Percentiles rank a stretch among this genome's conserved stretches.
Conservation (phyloP, 2,888 invertebrate genomes). For the Baccha elongata region DNA sequence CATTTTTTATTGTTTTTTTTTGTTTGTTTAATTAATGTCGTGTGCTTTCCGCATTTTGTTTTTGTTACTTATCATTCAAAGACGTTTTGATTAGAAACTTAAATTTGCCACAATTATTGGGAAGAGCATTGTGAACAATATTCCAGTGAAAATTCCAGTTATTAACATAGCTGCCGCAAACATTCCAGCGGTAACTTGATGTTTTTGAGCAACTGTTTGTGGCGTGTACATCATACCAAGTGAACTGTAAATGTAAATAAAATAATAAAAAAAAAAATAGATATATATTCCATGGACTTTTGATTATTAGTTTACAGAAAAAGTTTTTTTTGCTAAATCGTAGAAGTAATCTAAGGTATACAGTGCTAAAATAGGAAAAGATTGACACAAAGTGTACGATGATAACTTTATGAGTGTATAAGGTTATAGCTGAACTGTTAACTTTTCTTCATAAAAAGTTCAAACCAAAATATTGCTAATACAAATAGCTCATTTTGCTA, state of each 20-base stretch:
- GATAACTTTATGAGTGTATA: too few relatives aligned
- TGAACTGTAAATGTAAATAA: slow-evolving; percentile 85
- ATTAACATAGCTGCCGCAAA: slow-evolving; percentile 96
- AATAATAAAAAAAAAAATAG: slow-evolving; percentile 17
- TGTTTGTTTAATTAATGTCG: slow-evolving; percentile 13
- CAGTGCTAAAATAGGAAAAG: too few relatives aligned
- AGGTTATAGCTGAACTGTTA: too few relatives aligned
- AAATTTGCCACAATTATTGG: slow-evolving; percentile 84
- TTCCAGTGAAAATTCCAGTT: slow-evolving; percentile 93
- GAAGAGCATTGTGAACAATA: slow-evolving; percentile 88
- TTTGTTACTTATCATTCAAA: background rate
- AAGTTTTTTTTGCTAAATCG: too few relatives aligned
- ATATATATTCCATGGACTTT: too few relatives aligned
- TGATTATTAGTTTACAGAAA: too few relatives aligned
- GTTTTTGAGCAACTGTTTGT: slow-evolving; percentile 88
- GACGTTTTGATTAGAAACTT: slow-evolving; percentile 56
- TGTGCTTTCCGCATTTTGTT: slow-evolving; percentile 13
- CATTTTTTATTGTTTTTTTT: slow-evolving; percentile 12
- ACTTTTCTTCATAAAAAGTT: too few relatives aligned
- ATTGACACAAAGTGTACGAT: too few relatives aligned
- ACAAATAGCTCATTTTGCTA: too few relatives aligned
- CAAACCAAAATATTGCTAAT: too few relatives aligned
- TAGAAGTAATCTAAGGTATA: too few relatives aligned
- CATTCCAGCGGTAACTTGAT: slow-evolving; percentile 96
- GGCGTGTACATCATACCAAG: slow-evolving; percentile 82